These are phyloP conservation scores for Drosophila pegasa DNA, from an alignment of 2,888 invertebrate genomes.

Conservation along the genomic window DNA sequence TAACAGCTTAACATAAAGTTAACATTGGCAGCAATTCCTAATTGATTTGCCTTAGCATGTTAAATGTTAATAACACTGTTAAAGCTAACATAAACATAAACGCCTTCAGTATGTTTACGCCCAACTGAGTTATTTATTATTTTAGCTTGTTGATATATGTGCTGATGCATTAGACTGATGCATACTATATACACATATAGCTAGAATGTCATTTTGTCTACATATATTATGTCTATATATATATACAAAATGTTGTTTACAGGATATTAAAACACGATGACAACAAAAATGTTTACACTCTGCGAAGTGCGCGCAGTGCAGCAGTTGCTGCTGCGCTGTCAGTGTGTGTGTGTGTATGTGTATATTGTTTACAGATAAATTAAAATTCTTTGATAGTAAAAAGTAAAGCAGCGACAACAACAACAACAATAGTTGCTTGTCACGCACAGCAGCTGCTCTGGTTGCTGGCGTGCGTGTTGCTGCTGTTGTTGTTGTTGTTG, in stretches of 20 bases:
- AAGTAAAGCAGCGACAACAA: constrained; percentile 46
- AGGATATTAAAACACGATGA: constrained; percentile 48
- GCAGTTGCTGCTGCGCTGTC: constrained; percentile 19
- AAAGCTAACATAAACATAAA: not conserved
- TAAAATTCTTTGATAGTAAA: constrained; percentile 76
- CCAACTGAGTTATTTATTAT: not conserved
- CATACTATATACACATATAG: not conserved
- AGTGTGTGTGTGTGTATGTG: constrained; percentile 25
- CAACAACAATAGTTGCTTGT: constrained; percentile 51
- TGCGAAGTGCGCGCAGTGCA: constrained; percentile 7
- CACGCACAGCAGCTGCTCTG: constrained; percentile 51
- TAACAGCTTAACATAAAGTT: not conserved
- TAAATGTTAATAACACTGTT: not conserved
- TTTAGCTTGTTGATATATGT: constrained; percentile 10
- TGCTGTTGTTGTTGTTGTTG: constrained; percentile 19
- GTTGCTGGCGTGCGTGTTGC: constrained; percentile 39
- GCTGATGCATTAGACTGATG: constrained; percentile 1
- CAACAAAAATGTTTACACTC: constrained; percentile 25
- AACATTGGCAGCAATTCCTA: not conserved
- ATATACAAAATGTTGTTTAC: constrained; percentile 30
- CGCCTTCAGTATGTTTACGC: not conserved
- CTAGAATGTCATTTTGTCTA: constrained; percentile 8
- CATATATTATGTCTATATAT: constrained; percentile 2
- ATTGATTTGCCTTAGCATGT: not conserved
- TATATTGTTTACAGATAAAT: constrained; percentile 75